phyloP scores from a whole-genome alignment of 92 coral and sea anemone genomes.

The Chrysogorgia sp. region DNA sequence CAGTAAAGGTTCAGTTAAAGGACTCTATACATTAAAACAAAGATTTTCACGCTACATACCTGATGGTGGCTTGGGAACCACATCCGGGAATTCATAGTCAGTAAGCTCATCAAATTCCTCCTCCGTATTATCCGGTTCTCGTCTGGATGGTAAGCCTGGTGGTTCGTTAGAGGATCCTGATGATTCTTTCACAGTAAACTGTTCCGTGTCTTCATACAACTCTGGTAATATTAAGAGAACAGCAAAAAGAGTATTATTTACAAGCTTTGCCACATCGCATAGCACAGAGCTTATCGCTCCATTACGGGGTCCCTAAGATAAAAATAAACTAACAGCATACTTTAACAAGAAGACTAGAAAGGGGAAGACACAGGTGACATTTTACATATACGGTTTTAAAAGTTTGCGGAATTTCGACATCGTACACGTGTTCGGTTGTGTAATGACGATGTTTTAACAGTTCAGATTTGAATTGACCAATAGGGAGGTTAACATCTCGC shows the following conservation, averaged over 20 bases:
- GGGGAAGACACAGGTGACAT: too few species aligned
- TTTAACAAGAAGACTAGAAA: too few species aligned
- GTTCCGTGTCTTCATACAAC: conserved; percentile 24
- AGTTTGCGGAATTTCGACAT: too few species aligned
- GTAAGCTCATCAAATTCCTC: conserved; percentile 12
- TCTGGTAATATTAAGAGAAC: conserved; percentile 2
- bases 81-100: conserved; percentile 10
- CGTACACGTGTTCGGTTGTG: too few species aligned
- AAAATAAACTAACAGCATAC: too few species aligned
- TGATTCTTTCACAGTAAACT: conserved; percentile 17
- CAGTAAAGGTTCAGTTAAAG: too few species aligned
- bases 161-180: conserved; percentile 25
- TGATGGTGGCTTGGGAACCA: not conserved
- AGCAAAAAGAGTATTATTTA: not conserved
- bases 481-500: too few species aligned
- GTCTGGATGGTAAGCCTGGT: conserved; percentile 13
- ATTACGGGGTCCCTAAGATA: too few species aligned
- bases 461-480: too few species aligned
- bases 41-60: not conserved
- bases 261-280: not conserved
- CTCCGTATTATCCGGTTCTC: not conserved
- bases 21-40: not conserved
- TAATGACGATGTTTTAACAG: too few species aligned
- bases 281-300: too few species aligned
- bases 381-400: too few species aligned